These are phyloP conservation scores for Petaurus breviceps DNA, from an alignment of 2,113 vertebrate species.

Conservation along the genomic window DNA sequence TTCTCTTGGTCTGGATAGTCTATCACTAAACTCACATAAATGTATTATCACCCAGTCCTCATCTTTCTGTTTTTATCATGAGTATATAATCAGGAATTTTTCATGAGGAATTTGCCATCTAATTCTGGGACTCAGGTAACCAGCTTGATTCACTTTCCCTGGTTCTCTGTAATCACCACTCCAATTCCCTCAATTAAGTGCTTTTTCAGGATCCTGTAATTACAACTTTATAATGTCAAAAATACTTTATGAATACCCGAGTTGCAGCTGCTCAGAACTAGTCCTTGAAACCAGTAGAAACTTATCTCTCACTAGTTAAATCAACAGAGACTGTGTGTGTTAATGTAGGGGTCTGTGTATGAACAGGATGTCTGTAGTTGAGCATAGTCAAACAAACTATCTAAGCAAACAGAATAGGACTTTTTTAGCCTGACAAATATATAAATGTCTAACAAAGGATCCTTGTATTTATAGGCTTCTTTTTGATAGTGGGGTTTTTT, in stretches of 20 bases:
- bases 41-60: neutral
- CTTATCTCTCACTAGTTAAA: neutral
- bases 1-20: neutral
- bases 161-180: neutral
- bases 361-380: slow-evolving; percentile 10
- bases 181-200: neutral
- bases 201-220: neutral
- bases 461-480: neutral
- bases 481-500: slow-evolving; percentile 5
- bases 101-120: neutral
- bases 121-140: neutral
- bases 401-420: neutral
- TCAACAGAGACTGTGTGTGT: neutral
- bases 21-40: neutral
- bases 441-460: slow-evolving; percentile 4
- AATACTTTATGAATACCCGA: neutral
- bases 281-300: neutral
- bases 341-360: neutral
- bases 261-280: neutral
- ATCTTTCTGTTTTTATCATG: neutral
- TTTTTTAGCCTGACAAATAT: slow-evolving; percentile 13
- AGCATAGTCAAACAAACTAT: slow-evolving; percentile 30
- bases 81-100: neutral
- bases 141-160: neutral
- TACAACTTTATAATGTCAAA: neutral